A percentile compares a stretch with the other conserved stretches of the same genome.
Evolutionary conservation across 2,113 vertebrate species (phyloP).

Genomic region (Pao palembangensis): DNA sequence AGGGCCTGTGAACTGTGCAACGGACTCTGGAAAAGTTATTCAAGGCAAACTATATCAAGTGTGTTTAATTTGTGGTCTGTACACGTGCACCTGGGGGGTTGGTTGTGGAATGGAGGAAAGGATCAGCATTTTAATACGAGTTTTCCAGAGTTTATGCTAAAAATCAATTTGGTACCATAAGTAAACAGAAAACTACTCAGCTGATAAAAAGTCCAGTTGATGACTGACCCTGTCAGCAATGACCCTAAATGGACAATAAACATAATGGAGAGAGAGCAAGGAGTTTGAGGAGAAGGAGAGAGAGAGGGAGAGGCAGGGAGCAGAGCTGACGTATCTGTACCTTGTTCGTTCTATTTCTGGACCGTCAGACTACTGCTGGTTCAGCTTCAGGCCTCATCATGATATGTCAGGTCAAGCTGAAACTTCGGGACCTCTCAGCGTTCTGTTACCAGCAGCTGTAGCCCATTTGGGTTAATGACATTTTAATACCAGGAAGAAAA

Average conservation of each 20-base stretch:
- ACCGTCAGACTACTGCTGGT: constrained; percentile 35
- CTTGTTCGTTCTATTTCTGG: constrained; percentile 41
- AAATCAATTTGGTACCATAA: too few relatives aligned
- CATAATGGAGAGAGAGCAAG: neutral
- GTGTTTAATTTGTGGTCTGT: neutral
- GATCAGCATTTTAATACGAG: neutral
- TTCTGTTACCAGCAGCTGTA: constrained; percentile 24
- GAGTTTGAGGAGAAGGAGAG: constrained; percentile 13
- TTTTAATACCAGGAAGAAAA: neutral
- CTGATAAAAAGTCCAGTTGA: neutral
- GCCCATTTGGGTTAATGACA: neutral
- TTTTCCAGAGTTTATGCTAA: too few relatives aligned
- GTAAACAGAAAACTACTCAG: too few relatives aligned
- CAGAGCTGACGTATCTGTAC: constrained; percentile 11
- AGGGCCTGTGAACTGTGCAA: constrained; percentile 12
- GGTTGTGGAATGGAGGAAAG: too few relatives aligned
- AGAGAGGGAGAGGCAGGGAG: neutral
- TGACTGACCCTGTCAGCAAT: neutral
- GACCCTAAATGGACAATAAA: neutral
- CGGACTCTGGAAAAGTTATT: constrained; percentile 13
- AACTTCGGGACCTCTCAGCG: constrained; percentile 12
- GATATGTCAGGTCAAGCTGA: constrained; percentile 29
- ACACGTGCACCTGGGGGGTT: too few relatives aligned
- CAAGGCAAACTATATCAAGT: neutral
- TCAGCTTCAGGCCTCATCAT: constrained; percentile 31